A percentile compares a stretch with the other conserved stretches of the same genome.
These are phyloP conservation scores for Tachina fera DNA, from an alignment of 2,888 invertebrate genomes.

Conservation along the genomic window DNA sequence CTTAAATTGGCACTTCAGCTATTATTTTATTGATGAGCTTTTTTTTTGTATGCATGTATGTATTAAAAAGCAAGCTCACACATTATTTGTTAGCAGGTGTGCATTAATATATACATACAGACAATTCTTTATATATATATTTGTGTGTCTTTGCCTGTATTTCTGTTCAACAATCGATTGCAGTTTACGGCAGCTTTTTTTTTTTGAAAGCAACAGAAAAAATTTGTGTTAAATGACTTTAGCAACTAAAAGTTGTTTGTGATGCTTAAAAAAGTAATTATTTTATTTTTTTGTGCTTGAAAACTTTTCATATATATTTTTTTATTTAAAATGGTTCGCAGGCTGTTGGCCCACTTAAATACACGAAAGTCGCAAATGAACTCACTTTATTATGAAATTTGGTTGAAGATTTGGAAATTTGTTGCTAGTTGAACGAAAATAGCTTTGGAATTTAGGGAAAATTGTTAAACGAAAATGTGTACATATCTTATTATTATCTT, in stretches of 20 bases:
- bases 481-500: no score
- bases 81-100: not conserved
- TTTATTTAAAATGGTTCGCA: not conserved
- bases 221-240: conserved; percentile 26
- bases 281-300: not conserved
- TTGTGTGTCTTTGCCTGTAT: not conserved
- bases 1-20: conserved; percentile 61
- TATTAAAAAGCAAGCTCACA: not conserved
- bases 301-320: not conserved
- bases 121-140: not conserved
- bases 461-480: no score
- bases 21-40: conserved; percentile 51
- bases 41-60: not conserved
- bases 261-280: not conserved
- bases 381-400: no score
- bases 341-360: not conserved
- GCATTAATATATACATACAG: not conserved
- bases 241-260: not conserved
- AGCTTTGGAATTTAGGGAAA: no score
- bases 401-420: no score
- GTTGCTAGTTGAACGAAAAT: no score
- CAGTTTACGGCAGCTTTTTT: conserved; percentile 51
- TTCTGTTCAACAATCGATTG: conserved; percentile 20
- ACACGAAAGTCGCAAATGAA: no score
- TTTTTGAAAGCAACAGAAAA: conserved; percentile 13